Conservation (phyloP, 1,140 invertebrate genomes). For the Orchesella cincta region DNA sequence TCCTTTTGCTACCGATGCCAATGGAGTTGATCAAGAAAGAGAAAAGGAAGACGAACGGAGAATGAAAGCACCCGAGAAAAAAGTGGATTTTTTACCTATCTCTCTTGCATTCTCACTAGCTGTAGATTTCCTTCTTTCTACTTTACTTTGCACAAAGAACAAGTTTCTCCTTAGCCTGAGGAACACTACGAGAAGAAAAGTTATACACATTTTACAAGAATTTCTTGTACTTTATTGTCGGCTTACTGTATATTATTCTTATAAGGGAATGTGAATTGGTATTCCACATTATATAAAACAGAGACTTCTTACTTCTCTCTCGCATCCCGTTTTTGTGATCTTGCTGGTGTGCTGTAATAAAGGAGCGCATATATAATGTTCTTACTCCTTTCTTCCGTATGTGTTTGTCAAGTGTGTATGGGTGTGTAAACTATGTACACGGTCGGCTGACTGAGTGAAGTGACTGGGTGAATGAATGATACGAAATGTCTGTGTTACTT, state of each 20-base stretch:
- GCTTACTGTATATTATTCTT: background rate
- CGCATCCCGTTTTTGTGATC: background rate
- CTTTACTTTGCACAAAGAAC: background rate
- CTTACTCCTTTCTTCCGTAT: background rate
- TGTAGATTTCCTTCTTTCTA: background rate
- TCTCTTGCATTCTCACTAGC: background rate
- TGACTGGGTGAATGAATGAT: background rate
- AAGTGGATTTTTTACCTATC: background rate
- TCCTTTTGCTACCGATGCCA: no score
- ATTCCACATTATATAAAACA: background rate
- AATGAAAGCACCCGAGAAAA: conserved; percentile 2
- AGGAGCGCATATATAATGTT: background rate
- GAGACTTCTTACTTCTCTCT: background rate
- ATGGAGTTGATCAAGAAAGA: background rate
- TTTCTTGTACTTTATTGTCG: background rate
- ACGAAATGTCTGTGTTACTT: background rate
- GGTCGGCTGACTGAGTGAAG: background rate
- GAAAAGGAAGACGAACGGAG: background rate
- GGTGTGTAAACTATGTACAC: background rate
- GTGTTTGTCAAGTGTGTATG: background rate
- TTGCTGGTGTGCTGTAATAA: background rate
- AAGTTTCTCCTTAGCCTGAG: background rate
- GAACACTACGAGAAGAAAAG: background rate
- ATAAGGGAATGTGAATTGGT: background rate
- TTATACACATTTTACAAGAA: background rate